Percentiles rank a stretch among this genome's conserved stretches.
Conservation (phyloP, 2,797 vertebrate genomes). For the Apodemus agrarius region DNA sequence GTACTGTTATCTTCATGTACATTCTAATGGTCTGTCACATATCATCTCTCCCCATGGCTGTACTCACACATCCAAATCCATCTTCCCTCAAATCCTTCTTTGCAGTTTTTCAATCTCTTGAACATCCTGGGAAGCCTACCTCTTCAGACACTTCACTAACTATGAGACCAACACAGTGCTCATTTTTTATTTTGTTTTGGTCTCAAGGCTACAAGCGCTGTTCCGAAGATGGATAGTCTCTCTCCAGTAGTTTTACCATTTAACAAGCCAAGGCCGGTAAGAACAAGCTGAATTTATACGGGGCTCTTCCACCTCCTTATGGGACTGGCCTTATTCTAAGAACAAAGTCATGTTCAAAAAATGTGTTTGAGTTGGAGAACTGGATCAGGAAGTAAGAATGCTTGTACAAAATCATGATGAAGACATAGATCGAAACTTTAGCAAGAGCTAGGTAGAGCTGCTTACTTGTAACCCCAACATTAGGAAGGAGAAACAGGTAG, state of each 20-base stretch:
- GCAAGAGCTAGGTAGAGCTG: background rate
- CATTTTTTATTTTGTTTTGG: background rate
- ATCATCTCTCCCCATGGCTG: background rate
- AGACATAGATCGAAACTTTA: background rate
- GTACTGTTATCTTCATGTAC: background rate
- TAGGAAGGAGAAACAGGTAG: background rate
- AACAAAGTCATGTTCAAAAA: background rate
- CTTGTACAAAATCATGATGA: background rate
- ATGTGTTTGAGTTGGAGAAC: background rate
- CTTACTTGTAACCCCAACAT: background rate
- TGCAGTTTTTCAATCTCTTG: background rate
- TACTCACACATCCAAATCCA: background rate
- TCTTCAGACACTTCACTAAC: background rate
- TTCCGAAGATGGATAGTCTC: background rate
- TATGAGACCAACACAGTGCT: background rate
- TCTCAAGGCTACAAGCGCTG: background rate
- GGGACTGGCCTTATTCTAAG: background rate
- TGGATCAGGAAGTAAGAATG: no score
- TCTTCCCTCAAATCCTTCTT: background rate
- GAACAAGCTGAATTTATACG: background rate
- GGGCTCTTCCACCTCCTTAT: background rate
- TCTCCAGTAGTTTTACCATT: conserved; percentile 25
- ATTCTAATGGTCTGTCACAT: background rate
- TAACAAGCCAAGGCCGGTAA: background rate
- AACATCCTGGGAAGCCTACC: background rate